A percentile compares a stretch with the other conserved stretches of the same genome.
These are phyloP conservation scores for Melanotaenia trifasciata DNA, from an alignment of 2,797 vertebrate species.

Conservation along the genomic window DNA sequence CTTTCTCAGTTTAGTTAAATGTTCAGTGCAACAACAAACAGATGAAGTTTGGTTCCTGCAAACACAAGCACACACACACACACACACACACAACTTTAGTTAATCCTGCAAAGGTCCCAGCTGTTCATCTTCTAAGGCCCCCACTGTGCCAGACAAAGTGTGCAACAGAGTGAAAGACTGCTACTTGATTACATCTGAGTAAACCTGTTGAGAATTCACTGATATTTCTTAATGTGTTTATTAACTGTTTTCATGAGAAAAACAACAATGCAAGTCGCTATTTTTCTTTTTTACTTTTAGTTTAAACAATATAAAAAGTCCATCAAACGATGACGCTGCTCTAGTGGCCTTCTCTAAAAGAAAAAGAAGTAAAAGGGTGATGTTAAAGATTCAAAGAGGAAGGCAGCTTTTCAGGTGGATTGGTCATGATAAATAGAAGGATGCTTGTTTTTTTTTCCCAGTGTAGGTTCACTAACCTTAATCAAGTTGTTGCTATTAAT, in stretches of 20 bases:
- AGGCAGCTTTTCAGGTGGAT: background rate
- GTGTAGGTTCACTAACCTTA: background rate
- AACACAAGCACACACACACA: constrained; percentile 6
- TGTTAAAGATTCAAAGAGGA: background rate
- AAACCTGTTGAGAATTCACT: constrained; percentile 44
- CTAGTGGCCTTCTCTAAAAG: background rate
- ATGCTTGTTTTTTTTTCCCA: background rate
- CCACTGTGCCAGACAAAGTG: constrained; percentile 40
- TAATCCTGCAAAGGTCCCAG: constrained; percentile 45
- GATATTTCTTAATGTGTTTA: constrained; percentile 20
- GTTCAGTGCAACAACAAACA: constrained; percentile 24
- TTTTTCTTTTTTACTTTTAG: background rate
- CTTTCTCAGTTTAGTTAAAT: constrained; percentile 17
- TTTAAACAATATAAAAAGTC: constrained; percentile 2
- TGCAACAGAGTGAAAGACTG: constrained; percentile 50
- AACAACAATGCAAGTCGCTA: background rate
- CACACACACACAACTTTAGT: constrained; percentile 10
- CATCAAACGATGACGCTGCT: background rate
- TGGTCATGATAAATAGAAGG: background rate
- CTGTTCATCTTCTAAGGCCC: constrained; percentile 46
- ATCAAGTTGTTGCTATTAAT: constrained; percentile 3
- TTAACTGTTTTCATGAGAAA: constrained; percentile 13
- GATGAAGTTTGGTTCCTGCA: background rate
- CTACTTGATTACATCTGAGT: constrained; percentile 55
- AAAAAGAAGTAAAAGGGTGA: constrained; percentile 1